phyloP scores from a whole-genome alignment of 2,113 vertebrate genomes.

The Rhinichthys klamathensis region DNA sequence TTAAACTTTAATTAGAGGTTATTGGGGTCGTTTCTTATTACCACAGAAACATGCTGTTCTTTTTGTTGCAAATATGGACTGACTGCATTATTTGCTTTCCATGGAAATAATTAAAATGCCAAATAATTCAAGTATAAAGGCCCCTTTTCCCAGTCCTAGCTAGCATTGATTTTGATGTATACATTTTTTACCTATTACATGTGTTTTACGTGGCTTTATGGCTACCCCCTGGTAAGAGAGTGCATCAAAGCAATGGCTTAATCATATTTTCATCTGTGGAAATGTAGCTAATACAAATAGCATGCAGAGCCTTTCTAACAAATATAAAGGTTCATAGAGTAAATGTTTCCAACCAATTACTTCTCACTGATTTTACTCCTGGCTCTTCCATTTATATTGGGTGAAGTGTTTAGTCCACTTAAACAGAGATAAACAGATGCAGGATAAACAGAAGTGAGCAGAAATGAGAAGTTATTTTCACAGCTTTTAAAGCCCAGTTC shows the following conservation, averaged over 20 bases:
- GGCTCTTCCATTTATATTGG: conserved; percentile 10
- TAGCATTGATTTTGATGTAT: conserved; percentile 63
- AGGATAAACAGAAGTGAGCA: conserved; percentile 13
- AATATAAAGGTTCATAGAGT: not conserved
- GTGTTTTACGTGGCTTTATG: conserved; percentile 58
- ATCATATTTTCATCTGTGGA: conserved; percentile 28
- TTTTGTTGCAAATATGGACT: conserved; percentile 51
- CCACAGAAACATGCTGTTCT: not conserved
- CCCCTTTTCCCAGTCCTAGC: conserved; percentile 45
- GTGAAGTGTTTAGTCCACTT: conserved; percentile 28
- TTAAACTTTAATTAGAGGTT: conserved; percentile 5
- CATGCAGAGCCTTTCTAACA: not conserved
- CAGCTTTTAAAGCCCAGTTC: not conserved
- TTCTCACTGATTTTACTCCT: conserved; percentile 8
- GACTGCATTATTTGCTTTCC: conserved; percentile 39
- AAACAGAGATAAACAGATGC: not conserved
- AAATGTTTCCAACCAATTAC: conserved; percentile 24
- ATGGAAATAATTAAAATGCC: conserved; percentile 36
- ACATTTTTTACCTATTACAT: conserved; percentile 64
- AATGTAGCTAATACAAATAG: conserved; percentile 19
- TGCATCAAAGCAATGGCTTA: conserved; percentile 28
- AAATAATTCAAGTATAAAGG: conserved; percentile 64
- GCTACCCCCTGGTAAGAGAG: conserved; percentile 50
- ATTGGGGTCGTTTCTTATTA: conserved; percentile 30
- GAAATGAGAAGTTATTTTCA: not conserved